phyloP scores from a whole-genome alignment of 2,888 invertebrate species.

The Leptopilina syphax region DNA sequence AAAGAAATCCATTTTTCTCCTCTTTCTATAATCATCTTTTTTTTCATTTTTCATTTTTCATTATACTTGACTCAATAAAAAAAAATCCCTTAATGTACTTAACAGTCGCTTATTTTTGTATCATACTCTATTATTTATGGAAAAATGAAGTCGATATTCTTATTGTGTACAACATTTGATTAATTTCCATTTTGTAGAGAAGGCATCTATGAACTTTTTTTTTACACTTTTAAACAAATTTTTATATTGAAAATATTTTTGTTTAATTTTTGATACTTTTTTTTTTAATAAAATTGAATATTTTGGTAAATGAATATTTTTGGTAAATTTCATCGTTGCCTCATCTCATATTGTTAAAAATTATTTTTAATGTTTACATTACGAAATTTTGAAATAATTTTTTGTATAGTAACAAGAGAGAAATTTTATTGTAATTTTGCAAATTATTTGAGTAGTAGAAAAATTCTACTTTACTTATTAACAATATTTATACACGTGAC shows the following conservation, averaged over 20 bases:
- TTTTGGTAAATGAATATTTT: no score
- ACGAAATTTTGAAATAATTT: no score
- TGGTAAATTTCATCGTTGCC: neutral
- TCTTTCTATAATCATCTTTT: conserved; percentile 4
- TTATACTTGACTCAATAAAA: conserved; percentile 45
- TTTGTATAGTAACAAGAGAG: neutral
- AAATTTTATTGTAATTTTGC: neutral
- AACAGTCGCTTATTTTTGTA: conserved; percentile 58
- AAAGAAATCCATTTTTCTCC: conserved; percentile 5
- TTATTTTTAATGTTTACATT: neutral
- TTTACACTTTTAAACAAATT: no score
- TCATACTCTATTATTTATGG: conserved; percentile 63
- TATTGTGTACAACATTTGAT: conserved; percentile 55
- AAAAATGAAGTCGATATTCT: conserved; percentile 53
- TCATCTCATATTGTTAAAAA: neutral
- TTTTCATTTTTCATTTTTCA: conserved; percentile 8
- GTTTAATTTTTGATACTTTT: no score
- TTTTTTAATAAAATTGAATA: neutral
- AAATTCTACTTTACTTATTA: neutral
- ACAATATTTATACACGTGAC: neutral
- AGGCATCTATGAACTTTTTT: no score
- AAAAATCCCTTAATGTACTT: conserved; percentile 59
- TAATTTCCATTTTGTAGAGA: conserved; percentile 20
- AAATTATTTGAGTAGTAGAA: neutral
- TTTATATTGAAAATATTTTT: no score